Percentiles rank a stretch among this genome's conserved stretches.
phyloP scores from a whole-genome alignment of 2,797 vertebrate species.

The Paguma larvata region DNA sequence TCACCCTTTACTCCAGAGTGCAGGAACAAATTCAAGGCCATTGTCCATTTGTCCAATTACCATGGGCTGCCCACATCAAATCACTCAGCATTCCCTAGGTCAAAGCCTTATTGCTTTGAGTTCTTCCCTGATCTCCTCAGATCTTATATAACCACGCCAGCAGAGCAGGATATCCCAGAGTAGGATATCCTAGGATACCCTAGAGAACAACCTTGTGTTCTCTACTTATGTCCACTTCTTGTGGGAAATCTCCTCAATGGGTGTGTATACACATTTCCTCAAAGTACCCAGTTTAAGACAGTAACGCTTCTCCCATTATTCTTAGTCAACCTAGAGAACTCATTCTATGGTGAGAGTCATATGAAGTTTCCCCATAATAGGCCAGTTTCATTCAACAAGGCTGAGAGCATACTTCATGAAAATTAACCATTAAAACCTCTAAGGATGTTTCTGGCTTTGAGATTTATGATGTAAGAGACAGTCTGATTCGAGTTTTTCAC shows the following conservation, averaged over 20 bases:
- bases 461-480: background rate
- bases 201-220: background rate
- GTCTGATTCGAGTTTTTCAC: background rate
- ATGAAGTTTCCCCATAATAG: background rate
- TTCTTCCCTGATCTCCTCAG: background rate
- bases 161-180: background rate
- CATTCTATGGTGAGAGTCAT: background rate
- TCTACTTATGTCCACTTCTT: background rate
- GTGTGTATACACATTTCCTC: background rate
- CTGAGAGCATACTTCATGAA: background rate
- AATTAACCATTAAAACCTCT: background rate
- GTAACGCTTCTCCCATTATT: background rate
- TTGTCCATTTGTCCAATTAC: background rate
- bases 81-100: background rate
- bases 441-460: constrained; percentile 1
- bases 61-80: background rate
- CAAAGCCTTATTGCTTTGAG: background rate
- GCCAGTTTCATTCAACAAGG: background rate
- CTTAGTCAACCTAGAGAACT: background rate
- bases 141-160: background rate
- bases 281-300: background rate
- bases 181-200: background rate
- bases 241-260: background rate
- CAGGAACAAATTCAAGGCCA: background rate
- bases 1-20: background rate